These are phyloP conservation scores for Chaenogobius annularis DNA, from an alignment of 2,113 vertebrate genomes.

Conservation along the genomic window DNA sequence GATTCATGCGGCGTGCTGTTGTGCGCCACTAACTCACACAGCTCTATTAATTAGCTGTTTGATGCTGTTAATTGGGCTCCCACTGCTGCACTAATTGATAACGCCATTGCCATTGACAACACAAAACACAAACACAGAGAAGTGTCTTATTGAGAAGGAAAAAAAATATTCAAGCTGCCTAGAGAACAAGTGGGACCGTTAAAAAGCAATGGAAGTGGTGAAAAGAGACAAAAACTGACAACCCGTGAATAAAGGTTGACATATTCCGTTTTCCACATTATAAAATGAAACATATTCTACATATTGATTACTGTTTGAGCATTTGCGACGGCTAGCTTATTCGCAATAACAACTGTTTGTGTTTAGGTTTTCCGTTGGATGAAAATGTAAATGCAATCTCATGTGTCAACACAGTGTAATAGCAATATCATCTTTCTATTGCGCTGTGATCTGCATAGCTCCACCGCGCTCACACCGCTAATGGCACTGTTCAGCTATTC, in stretches of 20 bases:
- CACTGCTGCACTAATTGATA: conserved; percentile 84
- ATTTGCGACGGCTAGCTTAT: conserved; percentile 49
- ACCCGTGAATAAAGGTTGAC: conserved; percentile 4
- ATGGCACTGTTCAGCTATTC: conserved; percentile 75
- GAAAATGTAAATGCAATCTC: conserved; percentile 74
- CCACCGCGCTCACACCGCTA: conserved; percentile 55
- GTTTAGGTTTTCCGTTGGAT: conserved; percentile 60
- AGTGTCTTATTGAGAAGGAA: conserved; percentile 46
- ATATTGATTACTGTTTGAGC: conserved; percentile 57
- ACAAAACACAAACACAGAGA: conserved; percentile 71
- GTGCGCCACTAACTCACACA: conserved; percentile 71
- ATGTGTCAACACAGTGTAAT: conserved; percentile 68
- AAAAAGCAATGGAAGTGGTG: conserved; percentile 48
- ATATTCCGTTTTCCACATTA: conserved; percentile 41
- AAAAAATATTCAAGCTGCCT: conserved; percentile 63
- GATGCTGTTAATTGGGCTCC: conserved; percentile 85
- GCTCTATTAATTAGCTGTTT: conserved; percentile 84
- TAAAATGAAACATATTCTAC: conserved; percentile 52
- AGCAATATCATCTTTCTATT: conserved; percentile 74
- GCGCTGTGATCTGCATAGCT: conserved; percentile 68
- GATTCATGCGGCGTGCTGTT: conserved; percentile 65
- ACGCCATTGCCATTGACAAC: conserved; percentile 78
- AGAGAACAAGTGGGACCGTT: conserved; percentile 42
- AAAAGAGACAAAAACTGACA: conserved; percentile 51
- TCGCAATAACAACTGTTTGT: conserved; percentile 52